These are phyloP conservation scores for Crenichthys baileyi DNA, from an alignment of 2,797 vertebrate genomes.

Conservation along the genomic window DNA sequence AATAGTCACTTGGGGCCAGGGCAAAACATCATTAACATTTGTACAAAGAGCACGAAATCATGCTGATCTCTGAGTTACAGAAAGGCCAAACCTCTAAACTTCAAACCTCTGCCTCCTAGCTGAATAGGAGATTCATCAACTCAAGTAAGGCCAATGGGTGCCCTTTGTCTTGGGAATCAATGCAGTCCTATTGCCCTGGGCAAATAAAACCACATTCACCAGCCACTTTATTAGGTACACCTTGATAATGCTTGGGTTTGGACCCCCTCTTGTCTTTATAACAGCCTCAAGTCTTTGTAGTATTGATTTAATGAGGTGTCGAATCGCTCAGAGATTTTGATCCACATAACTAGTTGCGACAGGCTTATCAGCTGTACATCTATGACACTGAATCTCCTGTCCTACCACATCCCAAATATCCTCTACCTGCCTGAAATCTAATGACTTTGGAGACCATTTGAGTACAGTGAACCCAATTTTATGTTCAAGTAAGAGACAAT, in stretches of 20 bases:
- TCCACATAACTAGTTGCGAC: background rate
- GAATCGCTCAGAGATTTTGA: background rate
- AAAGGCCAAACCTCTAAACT: slow-evolving; percentile 49
- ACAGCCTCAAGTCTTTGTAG: background rate
- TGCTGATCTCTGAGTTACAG: slow-evolving; percentile 48
- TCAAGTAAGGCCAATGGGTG: slow-evolving; percentile 59
- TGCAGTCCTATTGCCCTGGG: background rate
- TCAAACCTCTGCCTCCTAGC: slow-evolving; percentile 15
- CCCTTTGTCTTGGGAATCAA: slow-evolving; percentile 35
- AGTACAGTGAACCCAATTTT: background rate
- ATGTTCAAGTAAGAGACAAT: background rate
- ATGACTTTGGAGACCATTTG: background rate
- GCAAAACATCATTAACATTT: slow-evolving; percentile 69
- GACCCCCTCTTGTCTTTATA: background rate
- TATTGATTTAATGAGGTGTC: background rate
- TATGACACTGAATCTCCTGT: background rate
- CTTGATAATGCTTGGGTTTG: background rate
- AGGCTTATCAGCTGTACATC: background rate
- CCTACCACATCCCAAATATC: background rate
- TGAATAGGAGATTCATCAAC: slow-evolving; percentile 73
- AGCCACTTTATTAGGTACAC: background rate
- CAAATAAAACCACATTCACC: background rate
- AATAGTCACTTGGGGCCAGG: slow-evolving; percentile 64
- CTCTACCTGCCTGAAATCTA: background rate
- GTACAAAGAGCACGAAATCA: slow-evolving; percentile 47